phyloP scores from a whole-genome alignment of 2,797 vertebrate genomes.

The Chelonia mydas region DNA sequence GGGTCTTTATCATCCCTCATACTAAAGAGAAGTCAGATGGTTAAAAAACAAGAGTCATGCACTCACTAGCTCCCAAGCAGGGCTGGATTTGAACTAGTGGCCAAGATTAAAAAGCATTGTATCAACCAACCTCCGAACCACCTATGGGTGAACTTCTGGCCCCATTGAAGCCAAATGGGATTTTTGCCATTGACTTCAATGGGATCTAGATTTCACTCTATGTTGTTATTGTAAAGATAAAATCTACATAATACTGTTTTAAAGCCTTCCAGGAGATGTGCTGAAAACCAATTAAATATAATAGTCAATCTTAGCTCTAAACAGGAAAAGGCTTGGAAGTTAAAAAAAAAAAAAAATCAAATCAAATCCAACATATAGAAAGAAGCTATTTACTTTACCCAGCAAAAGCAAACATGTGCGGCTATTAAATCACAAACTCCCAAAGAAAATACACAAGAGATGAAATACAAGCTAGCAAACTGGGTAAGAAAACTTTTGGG shows the following conservation, averaged over 20 bases:
- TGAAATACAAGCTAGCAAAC: background rate
- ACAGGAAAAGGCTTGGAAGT: background rate
- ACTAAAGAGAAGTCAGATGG: background rate
- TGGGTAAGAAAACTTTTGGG: background rate
- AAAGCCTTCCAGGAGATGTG: background rate
- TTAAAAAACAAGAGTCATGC: background rate
- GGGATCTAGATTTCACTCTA: background rate
- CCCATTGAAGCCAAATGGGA: background rate
- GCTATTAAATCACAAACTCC: background rate
- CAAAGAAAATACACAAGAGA: background rate
- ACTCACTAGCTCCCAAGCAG: background rate
- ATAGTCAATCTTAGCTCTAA: background rate
- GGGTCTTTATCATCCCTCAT: background rate
- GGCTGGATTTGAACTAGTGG: background rate
- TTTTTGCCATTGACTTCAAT: background rate
- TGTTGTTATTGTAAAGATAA: background rate
- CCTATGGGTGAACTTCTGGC: background rate
- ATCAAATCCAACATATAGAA: background rate
- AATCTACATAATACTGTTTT: background rate
- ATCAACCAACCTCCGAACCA: background rate
- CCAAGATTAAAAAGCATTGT: background rate
- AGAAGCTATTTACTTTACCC: background rate
- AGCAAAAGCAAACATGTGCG: background rate
- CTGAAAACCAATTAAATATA: background rate
- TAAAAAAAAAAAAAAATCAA: background rate